Conservation (phyloP, 2,113 vertebrate species). For the Orthonyx spaldingii region DNA sequence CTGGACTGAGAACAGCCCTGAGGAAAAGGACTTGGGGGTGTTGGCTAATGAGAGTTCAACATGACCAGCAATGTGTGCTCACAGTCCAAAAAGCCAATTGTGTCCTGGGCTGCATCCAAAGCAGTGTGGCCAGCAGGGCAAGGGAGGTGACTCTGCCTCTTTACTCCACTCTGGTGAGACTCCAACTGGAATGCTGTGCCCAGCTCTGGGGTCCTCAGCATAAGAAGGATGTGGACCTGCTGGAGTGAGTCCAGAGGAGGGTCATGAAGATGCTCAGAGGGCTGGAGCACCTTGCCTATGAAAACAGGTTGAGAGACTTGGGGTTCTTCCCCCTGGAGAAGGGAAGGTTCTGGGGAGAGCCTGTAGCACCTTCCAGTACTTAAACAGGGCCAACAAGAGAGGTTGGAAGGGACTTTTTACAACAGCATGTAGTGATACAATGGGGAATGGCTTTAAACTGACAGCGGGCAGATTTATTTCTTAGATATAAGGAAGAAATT, state of each 20-base stretch:
- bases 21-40: neutral
- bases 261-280: neutral
- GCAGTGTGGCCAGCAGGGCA: fast-evolving
- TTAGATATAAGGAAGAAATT: neutral
- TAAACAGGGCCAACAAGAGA: neutral
- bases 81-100: neutral
- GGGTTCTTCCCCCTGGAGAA: neutral
- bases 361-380: neutral
- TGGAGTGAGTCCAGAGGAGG: neutral
- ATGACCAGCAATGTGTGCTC: neutral
- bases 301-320: neutral
- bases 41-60: neutral
- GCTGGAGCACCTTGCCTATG: neutral
- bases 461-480: neutral
- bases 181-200: neutral
- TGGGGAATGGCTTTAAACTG: neutral
- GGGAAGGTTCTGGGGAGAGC: neutral
- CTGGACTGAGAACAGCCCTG: neutral
- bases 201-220: neutral
- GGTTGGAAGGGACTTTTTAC: neutral
- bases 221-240: neutral
- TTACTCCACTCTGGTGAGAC: neutral
- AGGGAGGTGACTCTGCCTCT: neutral
- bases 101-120: neutral
- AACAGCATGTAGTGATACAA: neutral